Evolutionary conservation across 2,888 invertebrate genomes (phyloP).

Genomic region (Trachelus iudaicus): DNA sequence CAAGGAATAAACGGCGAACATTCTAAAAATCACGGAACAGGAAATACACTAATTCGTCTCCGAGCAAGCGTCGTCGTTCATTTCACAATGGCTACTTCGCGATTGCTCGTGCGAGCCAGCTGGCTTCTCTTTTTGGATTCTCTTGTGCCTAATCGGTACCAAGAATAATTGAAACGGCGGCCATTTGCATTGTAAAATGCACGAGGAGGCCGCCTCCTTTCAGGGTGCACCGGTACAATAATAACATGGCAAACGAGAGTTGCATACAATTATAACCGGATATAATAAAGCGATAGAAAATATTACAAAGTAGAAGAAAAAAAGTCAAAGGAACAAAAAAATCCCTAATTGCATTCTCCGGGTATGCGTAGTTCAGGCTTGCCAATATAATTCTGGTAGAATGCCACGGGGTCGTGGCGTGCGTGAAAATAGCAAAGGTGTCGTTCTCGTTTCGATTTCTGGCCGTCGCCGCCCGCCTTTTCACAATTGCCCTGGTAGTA

Average conservation of each 20-base stretch:
- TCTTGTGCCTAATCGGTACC: neutral
- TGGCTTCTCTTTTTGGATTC: neutral
- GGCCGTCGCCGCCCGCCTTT: neutral
- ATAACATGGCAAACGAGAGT: neutral
- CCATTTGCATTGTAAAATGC: neutral
- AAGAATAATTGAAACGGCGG: neutral
- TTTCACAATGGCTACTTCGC: neutral
- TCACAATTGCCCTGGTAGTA: neutral
- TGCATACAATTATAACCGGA: neutral
- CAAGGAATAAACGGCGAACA: neutral
- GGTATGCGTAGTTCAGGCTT: neutral
- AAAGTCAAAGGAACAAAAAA: neutral
- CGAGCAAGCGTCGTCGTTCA: neutral
- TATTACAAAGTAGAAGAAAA: neutral
- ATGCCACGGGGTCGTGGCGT: conserved; percentile 29
- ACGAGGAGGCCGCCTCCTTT: neutral
- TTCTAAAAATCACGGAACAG: neutral
- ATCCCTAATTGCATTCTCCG: neutral
- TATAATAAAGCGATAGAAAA: neutral
- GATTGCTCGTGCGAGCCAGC: neutral
- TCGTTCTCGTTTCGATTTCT: neutral
- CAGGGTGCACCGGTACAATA: neutral
- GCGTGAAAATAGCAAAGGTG: neutral
- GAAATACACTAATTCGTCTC: neutral
- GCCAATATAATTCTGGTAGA: conserved; percentile 28